A percentile compares a stretch with the other conserved stretches of the same genome.
Evolutionary conservation across 2,797 vertebrate genomes (phyloP).

Genomic region (Sandelia bainsii): DNA sequence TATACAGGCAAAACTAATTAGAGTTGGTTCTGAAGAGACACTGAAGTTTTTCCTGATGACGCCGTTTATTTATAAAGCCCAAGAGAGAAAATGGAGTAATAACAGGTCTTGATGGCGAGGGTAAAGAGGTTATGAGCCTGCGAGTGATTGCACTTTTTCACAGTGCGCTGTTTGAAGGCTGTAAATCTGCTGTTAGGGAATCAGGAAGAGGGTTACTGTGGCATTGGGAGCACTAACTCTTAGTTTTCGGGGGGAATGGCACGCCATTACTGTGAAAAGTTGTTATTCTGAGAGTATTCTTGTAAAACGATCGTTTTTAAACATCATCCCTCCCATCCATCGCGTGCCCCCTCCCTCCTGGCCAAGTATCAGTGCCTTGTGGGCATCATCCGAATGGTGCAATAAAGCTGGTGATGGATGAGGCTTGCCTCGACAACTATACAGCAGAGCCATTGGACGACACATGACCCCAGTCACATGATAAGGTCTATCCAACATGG

Average conservation of each 20-base stretch:
- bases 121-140: conserved; percentile 80
- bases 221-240: conserved; percentile 78
- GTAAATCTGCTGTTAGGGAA: conserved; percentile 80
- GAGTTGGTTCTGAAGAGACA: conserved; percentile 67
- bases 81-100: conserved; percentile 72
- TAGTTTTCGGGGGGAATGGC: conserved; percentile 65
- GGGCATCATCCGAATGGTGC: conserved; percentile 77
- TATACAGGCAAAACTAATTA: conserved; percentile 74
- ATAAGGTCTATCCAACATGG: conserved; percentile 83
- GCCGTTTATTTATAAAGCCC: conserved; percentile 77
- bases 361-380: conserved; percentile 66
- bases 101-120: conserved; percentile 63
- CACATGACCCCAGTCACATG: conserved; percentile 87
- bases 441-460: conserved; percentile 80
- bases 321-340: conserved; percentile 40
- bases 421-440: conserved; percentile 79
- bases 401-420: conserved; percentile 86
- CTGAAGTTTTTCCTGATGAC: conserved; percentile 68
- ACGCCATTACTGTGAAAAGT: conserved; percentile 76
- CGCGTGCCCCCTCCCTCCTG: conserved; percentile 40
- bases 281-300: conserved; percentile 77
- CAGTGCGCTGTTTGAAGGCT: conserved; percentile 66
- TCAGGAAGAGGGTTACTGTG: conserved; percentile 80
- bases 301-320: conserved; percentile 82
- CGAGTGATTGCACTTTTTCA: conserved; percentile 79